These are phyloP conservation scores for Brachypterus glaber DNA, from an alignment of 2,888 invertebrate genomes.

Conservation along the genomic window DNA sequence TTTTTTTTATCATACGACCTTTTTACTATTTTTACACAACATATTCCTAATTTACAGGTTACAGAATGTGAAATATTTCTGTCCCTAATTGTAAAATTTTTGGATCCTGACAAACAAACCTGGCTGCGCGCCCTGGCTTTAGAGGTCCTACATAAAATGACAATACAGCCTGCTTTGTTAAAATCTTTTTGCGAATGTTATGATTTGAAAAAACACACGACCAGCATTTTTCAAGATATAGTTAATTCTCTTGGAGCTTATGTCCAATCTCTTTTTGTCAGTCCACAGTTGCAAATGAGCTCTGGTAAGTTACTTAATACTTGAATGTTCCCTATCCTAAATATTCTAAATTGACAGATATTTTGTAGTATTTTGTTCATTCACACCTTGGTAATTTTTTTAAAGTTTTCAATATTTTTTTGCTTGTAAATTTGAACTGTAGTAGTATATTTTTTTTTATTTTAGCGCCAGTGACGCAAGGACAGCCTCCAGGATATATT, in stretches of 20 bases:
- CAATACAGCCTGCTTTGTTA: constrained; percentile 76
- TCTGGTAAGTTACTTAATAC: constrained; percentile 35
- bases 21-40: constrained; percentile 5
- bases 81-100: constrained; percentile 90
- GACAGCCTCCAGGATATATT: constrained; percentile 53
- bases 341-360: constrained; percentile 9
- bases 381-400: constrained; percentile 8
- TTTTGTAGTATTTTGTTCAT: background rate
- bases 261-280: constrained; percentile 83
- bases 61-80: constrained; percentile 99
- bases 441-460: constrained; percentile 17
- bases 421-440: background rate
- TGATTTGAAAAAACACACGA: constrained; percentile 88
- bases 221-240: constrained; percentile 90
- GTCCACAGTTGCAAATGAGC: constrained; percentile 49
- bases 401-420: constrained; percentile 7
- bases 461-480: constrained; percentile 44
- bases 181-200: constrained; percentile 91
- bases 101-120: constrained; percentile 91
- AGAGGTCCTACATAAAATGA: constrained; percentile 92
- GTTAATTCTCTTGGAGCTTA: constrained; percentile 89
- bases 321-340: constrained; percentile 5
- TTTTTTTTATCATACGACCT: no score
- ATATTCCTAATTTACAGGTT: constrained; percentile 48
- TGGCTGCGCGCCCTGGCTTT: constrained; percentile 95